These are phyloP conservation scores for Enoplosus armatus DNA, from an alignment of 2,797 vertebrate species.

Conservation along the genomic window DNA sequence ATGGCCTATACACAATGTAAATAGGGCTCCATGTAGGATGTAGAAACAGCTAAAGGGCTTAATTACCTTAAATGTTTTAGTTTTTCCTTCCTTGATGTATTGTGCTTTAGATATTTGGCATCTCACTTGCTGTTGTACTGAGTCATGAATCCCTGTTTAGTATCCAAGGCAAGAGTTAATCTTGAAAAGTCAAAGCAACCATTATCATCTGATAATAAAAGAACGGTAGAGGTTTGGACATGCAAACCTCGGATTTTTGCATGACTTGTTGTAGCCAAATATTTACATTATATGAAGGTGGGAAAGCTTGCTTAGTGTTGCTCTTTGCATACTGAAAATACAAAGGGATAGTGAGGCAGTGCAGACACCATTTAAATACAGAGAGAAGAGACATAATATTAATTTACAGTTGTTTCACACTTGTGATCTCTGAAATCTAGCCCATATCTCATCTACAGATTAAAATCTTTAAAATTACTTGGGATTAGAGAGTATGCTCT, in stretches of 20 bases:
- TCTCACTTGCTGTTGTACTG: not conserved
- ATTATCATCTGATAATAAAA: slow-evolving; percentile 28
- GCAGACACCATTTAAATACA: not conserved
- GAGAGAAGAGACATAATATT: not conserved
- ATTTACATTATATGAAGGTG: not conserved
- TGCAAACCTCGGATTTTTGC: slow-evolving; percentile 16
- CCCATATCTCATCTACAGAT: not conserved
- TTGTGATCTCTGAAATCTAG: not conserved
- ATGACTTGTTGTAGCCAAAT: slow-evolving; percentile 10
- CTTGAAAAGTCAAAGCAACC: slow-evolving; percentile 13
- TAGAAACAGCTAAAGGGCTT: not conserved
- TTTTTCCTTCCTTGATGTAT: not conserved
- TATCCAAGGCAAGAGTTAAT: not conserved
- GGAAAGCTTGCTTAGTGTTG: not conserved
- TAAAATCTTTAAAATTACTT: not conserved
- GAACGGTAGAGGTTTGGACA: not conserved
- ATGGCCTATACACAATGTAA: not conserved
- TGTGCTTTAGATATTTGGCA: slow-evolving; percentile 1
- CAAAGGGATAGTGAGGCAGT: not conserved
- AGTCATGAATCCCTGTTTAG: not conserved
- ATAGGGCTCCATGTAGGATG: not conserved
- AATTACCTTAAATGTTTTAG: not conserved
- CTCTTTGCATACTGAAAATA: not conserved
- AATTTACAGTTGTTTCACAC: not conserved
- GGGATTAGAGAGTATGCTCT: not conserved